Evolutionary conservation across 1,140 invertebrate genomes (phyloP).

Genomic region (Cydia pomonella): DNA sequence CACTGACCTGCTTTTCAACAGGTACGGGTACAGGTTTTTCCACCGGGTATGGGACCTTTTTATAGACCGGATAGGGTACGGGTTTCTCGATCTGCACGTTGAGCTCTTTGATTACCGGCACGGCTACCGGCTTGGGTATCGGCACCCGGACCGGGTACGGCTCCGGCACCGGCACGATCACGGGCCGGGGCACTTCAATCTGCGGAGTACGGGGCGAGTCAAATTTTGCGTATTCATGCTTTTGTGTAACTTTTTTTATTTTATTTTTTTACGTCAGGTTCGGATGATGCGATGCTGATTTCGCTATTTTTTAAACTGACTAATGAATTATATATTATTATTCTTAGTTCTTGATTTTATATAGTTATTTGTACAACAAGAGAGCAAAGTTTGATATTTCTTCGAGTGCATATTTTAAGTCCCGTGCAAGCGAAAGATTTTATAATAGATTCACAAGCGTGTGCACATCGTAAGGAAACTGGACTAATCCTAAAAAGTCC

Average conservation of each 20-base stretch:
- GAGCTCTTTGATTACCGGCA: slow-evolving; percentile 84
- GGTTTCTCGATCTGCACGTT: slow-evolving; percentile 85
- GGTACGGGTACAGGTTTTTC: slow-evolving; percentile 84
- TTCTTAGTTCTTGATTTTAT: no score
- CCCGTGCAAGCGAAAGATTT: no score
- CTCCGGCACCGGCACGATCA: slow-evolving; percentile 83
- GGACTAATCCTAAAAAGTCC: no score
- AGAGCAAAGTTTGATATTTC: no score
- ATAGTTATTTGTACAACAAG: no score
- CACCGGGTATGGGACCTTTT: slow-evolving; percentile 85
- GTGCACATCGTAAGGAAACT: no score
- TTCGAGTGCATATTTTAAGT: no score
- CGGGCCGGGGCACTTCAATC: slow-evolving; percentile 83
- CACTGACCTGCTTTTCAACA: slow-evolving; percentile 82
- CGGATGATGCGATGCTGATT: no score
- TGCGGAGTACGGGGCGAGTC: slow-evolving; percentile 50
- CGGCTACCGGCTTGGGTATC: slow-evolving; percentile 83
- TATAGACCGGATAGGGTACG: slow-evolving; percentile 85
- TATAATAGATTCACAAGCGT: no score
- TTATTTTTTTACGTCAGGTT: no score
- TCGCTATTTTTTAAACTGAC: no score
- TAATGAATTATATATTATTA: no score
- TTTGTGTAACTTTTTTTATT: background rate
- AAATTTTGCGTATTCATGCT: background rate
- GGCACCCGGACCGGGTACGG: slow-evolving; percentile 86